Evolutionary conservation across 2,113 vertebrate species (phyloP), one percentile per base, ranked within the genome.

Genomic region (Lontra canadensis): DNA sequence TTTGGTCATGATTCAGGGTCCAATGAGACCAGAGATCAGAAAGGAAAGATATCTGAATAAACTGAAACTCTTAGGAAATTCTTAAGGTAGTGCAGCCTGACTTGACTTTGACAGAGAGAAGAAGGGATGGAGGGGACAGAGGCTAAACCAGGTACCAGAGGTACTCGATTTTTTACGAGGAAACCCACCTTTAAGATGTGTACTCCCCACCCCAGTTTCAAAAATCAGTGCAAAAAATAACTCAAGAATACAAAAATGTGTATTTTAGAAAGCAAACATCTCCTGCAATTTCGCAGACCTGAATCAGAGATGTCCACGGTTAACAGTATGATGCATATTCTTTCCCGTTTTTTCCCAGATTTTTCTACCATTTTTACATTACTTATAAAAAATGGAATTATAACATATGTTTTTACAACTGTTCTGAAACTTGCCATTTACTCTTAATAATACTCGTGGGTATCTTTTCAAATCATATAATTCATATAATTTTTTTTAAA

Each of bases 211-310:
- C 17, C 18, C 0, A 14, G 12, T 80, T 88, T 88, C 34, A 97
- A 96, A 92, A 61, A 52, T 87, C 61, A 94, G 78, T 81, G 55
- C 29, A 80, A 92, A 95, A 92, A 91, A 57, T 55, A 86, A 44
- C 44, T 31, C 85, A 92, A 94, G 73, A 81, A 52, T 26, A 86
- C 13, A 92, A 81, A 97, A 78, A 78, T 78, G n/a, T 76, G 2
- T 88, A 73, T 93, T 67, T 96, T 95, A 82, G 88, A 94, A 92
- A 80, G 29, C 23, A 87, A 78, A 80, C 2, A 0, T 76, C n/a
- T 34, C 39, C 13, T 44, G 55, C 44, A 67, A 44, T 74, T 9
- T 52, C 63, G 61, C 12, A 81, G 84, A 92, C 49, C 79, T 52
- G 59, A 87, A 69, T 67, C 73, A 87, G 73, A 93, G 59, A 82